Evolutionary conservation across 2,888 invertebrate species (phyloP), one percentile per base, ranked within the genome.

Genomic region (Oscheius sp.): DNA sequence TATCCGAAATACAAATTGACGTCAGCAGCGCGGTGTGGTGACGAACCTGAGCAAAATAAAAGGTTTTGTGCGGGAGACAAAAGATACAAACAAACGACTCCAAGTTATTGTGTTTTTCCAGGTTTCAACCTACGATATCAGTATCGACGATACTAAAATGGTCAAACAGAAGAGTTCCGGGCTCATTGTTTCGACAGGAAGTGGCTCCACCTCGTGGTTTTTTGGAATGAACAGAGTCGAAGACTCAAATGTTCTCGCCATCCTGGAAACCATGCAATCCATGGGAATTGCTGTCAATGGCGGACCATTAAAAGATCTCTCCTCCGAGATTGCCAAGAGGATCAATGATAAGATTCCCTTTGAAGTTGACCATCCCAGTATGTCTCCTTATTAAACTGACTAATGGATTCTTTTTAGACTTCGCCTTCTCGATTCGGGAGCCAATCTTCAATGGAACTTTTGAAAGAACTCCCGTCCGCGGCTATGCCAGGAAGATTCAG

Each of bases 141-240:
- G 95, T 87, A 89, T 89, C 52, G 85, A 86, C 29, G 92, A 92
- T 7, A 83, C 85, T 2, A 92, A 92, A 1, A 92, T 92, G 86
- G 93, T 93, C 35, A 94, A 94, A 89, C 93, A 96, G 55, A 99
- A 98, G 90, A 95, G 96, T 88, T 97, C 97, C 0, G 99, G 99
- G 0, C 90, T 99, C 1, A 97, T 96, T 78, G 93, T 97, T 7
- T 94, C 94, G 79, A 98, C 98, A 0, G 99, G 99, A 27, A 98
- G 98, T 0, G 99, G 99, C 0, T 97, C 96, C 23, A 97, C 96
- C 0, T 96, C 96, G 0, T 99, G 99, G 99, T 79, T 77, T 55
- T 69, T 75, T n/a, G 77, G 77, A 52, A 77, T 79, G 77, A 81
- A 81, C 58, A 43, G 78, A 5, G 72, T 81, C 21, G 81, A 81